Evolutionary conservation across 2,113 vertebrate genomes (phyloP), one percentile per base, ranked within the genome.

Genomic region (Caracal caracal): DNA sequence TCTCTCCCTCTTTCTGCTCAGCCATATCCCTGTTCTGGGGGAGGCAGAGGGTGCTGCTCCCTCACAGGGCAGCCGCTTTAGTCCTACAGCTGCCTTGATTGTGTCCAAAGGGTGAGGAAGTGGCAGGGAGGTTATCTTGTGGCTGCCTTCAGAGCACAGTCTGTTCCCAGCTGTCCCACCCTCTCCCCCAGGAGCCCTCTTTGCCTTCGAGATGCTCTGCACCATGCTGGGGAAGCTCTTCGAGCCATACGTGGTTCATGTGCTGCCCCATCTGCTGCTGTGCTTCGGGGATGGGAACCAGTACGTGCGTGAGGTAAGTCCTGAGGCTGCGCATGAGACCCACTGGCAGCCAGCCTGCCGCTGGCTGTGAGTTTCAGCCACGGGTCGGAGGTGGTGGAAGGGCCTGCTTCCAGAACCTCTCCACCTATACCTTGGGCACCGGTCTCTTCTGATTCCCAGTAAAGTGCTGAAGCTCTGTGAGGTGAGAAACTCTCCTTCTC

Each of bases 251-350:
- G 99, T 99, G 96, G 99, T 99, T 80, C 99, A 99, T 0, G 99
- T 99, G 49, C 98, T 99, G 70, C 99, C 99, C 73, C 99, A 99
- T 95, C 98, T 99, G 90, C 98, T 99, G 94, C 99, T 99, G 83
- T 99, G 99, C 98, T 99, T 99, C 43, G 99, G 99, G 97, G 99
- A 99, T 24, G 99, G 99, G 65, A 99, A 99, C 98, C 99, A 99
- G 98, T 99, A 99, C 0, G 99, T 99, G 63, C 98, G 99, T 97
- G 99, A 99, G 99, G 99, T 99, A 98, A 99, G 98, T 85, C 87
- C 81, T 6, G 65, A 92, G 91, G 70, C 83, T 71, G 47, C n/a
- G 0, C 0, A 0, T 2, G 70, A 40, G 71, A 56, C 8, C 40
- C 6, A 6, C 0, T 0, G 0, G 28, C 20, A 49, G 10, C 10